Conservation (phyloP, 92 coral and sea anemone species). For the Virgularia gustaviana region DNA sequence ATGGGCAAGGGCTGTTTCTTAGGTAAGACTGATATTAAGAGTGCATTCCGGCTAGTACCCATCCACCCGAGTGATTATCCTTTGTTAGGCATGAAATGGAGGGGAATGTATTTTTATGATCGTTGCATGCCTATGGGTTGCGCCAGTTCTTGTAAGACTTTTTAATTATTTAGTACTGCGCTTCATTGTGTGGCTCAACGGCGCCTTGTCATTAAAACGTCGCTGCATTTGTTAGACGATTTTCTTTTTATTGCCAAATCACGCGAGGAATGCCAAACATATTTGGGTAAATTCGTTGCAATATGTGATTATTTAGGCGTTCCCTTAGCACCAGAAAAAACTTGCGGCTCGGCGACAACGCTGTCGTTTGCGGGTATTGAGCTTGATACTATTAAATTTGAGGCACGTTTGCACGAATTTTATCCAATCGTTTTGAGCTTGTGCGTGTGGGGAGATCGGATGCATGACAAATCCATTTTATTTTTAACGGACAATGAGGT, state of each 20-base stretch:
- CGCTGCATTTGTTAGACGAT: conserved; percentile 50
- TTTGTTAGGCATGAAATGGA: conserved; percentile 43
- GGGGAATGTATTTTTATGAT: too few species aligned
- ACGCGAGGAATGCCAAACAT: not conserved
- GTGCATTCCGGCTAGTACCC: too few species aligned
- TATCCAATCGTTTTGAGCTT: not conserved
- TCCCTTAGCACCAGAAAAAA: conserved; percentile 38
- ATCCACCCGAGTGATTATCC: conserved; percentile 26
- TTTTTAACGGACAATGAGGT: conserved; percentile 42
- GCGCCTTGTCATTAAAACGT: not conserved
- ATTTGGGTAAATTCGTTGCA: conserved; percentile 18
- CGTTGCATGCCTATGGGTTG: too few species aligned
- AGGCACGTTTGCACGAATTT: conserved; percentile 52
- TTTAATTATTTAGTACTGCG: conserved; percentile 26
- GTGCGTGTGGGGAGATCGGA: conserved; percentile 3
- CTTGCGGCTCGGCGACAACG: conserved; percentile 37
- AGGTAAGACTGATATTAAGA: conserved; percentile 39
- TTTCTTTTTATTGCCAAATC: conserved; percentile 37
- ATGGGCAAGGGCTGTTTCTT: conserved; percentile 44
- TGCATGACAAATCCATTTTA: not conserved
- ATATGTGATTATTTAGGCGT: conserved; percentile 37
- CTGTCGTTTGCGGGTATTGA: conserved; percentile 59
- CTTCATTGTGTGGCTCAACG: conserved; percentile 40
- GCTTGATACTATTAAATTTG: conserved; percentile 47
- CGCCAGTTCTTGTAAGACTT: conserved; percentile 16